phyloP scores from a whole-genome alignment of 2,797 vertebrate species.

The Melanogrammus aeglefinus region DNA sequence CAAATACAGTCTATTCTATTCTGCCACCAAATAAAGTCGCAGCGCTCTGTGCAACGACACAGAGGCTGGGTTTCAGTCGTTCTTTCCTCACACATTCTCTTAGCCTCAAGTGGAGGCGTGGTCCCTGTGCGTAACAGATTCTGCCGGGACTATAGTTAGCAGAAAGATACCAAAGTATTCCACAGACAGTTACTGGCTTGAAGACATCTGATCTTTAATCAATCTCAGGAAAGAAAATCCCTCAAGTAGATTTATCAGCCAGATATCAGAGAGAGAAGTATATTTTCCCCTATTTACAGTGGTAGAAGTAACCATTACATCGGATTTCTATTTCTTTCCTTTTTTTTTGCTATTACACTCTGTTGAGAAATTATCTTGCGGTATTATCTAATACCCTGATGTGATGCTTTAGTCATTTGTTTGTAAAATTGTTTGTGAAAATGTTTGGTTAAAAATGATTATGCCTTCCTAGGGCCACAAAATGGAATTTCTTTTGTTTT shows the following conservation, averaged over 20 bases:
- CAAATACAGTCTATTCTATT: slow-evolving; percentile 66
- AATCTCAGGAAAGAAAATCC: slow-evolving; percentile 79
- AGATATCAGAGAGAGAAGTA: slow-evolving; percentile 50
- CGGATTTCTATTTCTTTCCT: slow-evolving; percentile 49
- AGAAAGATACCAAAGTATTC: slow-evolving; percentile 77
- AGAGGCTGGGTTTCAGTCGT: slow-evolving; percentile 65
- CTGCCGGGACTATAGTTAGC: slow-evolving; percentile 53
- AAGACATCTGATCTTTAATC: slow-evolving; percentile 64
- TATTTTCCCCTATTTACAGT: slow-evolving; percentile 51
- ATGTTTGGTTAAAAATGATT: slow-evolving; percentile 64
- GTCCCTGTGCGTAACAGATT: slow-evolving; percentile 45
- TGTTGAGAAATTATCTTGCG: slow-evolving; percentile 52
- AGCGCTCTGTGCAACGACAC: slow-evolving; percentile 78
- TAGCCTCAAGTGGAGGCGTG: slow-evolving; percentile 40
- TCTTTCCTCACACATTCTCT: slow-evolving; percentile 48
- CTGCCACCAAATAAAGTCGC: slow-evolving; percentile 80
- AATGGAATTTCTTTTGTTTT: slow-evolving; percentile 64
- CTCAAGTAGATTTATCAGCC: slow-evolving; percentile 47
- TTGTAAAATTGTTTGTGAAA: slow-evolving; percentile 56
- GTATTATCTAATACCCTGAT: slow-evolving; percentile 69
- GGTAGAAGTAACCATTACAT: slow-evolving; percentile 61
- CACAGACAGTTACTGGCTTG: slow-evolving; percentile 58
- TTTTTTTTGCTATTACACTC: slow-evolving; percentile 56
- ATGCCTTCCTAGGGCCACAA: slow-evolving; percentile 75
- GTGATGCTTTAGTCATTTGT: slow-evolving; percentile 67